Evolutionary conservation across 2,888 invertebrate genomes (phyloP), one percentile per base, ranked within the genome.

Genomic region (Sepioteuthis lessoniana): DNA sequence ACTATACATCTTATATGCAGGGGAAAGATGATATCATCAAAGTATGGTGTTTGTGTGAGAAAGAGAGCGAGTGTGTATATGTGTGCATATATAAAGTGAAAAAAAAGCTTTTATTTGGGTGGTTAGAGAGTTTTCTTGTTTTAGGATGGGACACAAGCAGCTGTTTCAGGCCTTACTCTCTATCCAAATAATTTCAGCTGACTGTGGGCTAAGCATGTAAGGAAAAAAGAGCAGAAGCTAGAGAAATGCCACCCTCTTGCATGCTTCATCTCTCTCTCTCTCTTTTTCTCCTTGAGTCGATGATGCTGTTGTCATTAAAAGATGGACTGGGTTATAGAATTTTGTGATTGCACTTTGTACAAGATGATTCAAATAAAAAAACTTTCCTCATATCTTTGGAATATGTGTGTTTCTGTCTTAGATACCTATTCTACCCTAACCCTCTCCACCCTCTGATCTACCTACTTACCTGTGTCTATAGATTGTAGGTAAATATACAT

Each of bases 381-480:
- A 50, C 50, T 50, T 19, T 19, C 50, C 50, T 21, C 21, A 21
- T 50, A 50, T 55, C 25, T 25, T 25, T 21, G 25, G 47, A 19
- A 13, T 47, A 1, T 47, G 19, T 47, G 19, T 55, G 7, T 5
- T 0, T 55, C 5, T 55, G 25, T 55, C 21, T 50, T 55, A 25
- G 21, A 55, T 55, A 5, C 25, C 21, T n/a, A 13, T 35, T 16
- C 1, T 35, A 13, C 13, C 76, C n/a, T 25, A n/a, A n/a, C n/a
- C n/a, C n/a, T n/a, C 7, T 3, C 76, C n/a, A n/a, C n/a, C 16
- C 2, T 76, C 76, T 35, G 76, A 76, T 76, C n/a, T 76, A 76
- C n/a, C 76, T 76, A n/a, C n/a, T 76, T 76, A 76, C 76, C n/a
- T 76, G n/a, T 76, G 76, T 76, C 76, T 76, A n/a, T 76, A 76